Evolutionary conservation across 2,113 vertebrate species (phyloP), one percentile per base, ranked within the genome.

Genomic region (Struthio camelus): DNA sequence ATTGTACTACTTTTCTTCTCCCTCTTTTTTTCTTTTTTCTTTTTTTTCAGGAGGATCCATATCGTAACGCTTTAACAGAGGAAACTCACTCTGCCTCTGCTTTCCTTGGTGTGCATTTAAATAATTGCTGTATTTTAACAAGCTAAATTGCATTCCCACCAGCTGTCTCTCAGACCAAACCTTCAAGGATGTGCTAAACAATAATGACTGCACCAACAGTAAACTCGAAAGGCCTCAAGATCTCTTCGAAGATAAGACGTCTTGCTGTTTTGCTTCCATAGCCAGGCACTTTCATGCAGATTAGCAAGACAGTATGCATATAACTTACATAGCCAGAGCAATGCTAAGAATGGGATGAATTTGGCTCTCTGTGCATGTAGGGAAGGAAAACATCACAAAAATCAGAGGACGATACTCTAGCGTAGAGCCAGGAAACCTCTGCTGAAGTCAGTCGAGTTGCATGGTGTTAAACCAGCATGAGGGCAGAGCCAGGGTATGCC

Each of bases 71-170:
- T 93, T 95, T 87, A 92, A 59, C 53, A 88, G 96, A 81, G 94
- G 91, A 96, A 94, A 85, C 66, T 89, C 75, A 13, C 34, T 66
- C 80, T 94, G 72, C 64, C 90, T 92, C 85, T 83, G 87, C 89
- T 83, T 95, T 92, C 67, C 70, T 86, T 90, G 69, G 17, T 94
- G 82, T 94, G 79, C 85, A 95, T 97, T 97, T 87, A 96, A 97
- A 96, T 97, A 96, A 97, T 94, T 92, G 87, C 92, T 95, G 91
- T 94, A 95, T 96, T 96, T 96, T 95, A 95, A 97, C 80, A 82
- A 94, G 61, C 40, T 89, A 85, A 96, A 96, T 92, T 95, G 80
- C 71, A 91, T 95, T 95, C 87, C 64, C 75, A 94, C 93, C 93
- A 96, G 92, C 93, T 96, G 93, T 89, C 87, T 59, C 87, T 93